phyloP scores from a whole-genome alignment of 2,797 vertebrate species.

The Amblyraja radiata region DNA sequence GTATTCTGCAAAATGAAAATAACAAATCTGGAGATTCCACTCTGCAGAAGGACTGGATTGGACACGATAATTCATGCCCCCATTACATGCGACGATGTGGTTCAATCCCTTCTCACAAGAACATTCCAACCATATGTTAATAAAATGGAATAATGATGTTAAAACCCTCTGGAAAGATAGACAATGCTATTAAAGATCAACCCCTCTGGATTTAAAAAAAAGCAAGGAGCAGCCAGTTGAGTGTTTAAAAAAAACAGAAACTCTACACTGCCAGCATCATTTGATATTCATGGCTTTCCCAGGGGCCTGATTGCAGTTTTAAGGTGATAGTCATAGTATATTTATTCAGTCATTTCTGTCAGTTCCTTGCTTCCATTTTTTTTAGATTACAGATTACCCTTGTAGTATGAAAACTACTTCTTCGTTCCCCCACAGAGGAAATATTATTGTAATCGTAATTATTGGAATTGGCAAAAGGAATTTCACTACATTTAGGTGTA shows the following conservation, averaged over 20 bases:
- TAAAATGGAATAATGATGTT: neutral
- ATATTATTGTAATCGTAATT: conserved; percentile 7
- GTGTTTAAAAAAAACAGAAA: neutral
- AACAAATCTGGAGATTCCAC: neutral
- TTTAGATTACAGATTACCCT: conserved; percentile 28
- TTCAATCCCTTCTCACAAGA: neutral
- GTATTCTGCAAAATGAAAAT: neutral
- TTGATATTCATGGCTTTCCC: conserved; percentile 32
- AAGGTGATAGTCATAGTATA: conserved; percentile 10
- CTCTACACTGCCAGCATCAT: neutral
- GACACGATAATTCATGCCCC: neutral
- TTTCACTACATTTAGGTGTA: too few species aligned
- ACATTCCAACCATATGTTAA: neutral
- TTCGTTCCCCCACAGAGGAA: conserved; percentile 10
- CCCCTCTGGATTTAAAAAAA: neutral
- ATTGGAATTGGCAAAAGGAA: too few species aligned
- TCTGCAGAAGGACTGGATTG: neutral
- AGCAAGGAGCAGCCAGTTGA: neutral
- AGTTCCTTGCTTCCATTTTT: neutral
- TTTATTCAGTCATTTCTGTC: conserved; percentile 32
- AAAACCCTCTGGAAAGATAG: neutral
- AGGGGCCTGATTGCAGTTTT: conserved; percentile 25
- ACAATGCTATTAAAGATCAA: neutral
- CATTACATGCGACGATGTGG: neutral
- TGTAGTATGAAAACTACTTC: conserved; percentile 7